phyloP scores from a whole-genome alignment of 1,140 invertebrate species.

The Drosophila ercepeae region DNA sequence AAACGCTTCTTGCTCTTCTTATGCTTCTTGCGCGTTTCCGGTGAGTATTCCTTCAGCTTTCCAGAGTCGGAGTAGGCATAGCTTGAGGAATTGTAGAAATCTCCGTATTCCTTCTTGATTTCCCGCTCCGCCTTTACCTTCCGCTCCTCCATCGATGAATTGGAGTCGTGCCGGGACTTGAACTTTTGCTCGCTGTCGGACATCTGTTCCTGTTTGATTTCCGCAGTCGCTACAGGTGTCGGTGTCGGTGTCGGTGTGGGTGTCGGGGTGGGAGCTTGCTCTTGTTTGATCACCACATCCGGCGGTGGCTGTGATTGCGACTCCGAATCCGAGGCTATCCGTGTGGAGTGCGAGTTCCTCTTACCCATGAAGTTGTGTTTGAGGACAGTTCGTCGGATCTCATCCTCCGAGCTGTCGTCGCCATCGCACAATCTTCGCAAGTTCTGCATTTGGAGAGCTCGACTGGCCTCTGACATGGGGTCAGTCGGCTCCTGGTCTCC shows the following conservation, averaged over 20 bases:
- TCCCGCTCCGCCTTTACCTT: conserved; percentile 69
- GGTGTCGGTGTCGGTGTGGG: neutral
- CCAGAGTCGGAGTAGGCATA: conserved; percentile 24
- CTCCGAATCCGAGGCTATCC: conserved; percentile 86
- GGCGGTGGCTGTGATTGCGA: conserved; percentile 66
- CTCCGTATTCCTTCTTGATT: conserved; percentile 74
- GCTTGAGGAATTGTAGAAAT: conserved; percentile 48
- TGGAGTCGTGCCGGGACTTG: conserved; percentile 59
- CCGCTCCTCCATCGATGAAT: conserved; percentile 62
- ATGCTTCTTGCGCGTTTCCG: conserved; percentile 89
- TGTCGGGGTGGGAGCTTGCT: conserved; percentile 12
- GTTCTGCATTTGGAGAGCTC: conserved; percentile 66
- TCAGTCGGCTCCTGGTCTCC: conserved; percentile 21
- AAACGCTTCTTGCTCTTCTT: conserved; percentile 93
- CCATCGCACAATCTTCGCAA: conserved; percentile 73
- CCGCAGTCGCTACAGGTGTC: conserved; percentile 10
- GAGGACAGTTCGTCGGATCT: conserved; percentile 61
- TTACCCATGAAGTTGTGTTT: conserved; percentile 81
- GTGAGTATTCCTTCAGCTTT: conserved; percentile 68
- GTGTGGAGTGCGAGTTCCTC: conserved; percentile 85
- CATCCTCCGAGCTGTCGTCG: conserved; percentile 82
- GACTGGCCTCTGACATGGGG: conserved; percentile 32
- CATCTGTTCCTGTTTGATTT: conserved; percentile 76
- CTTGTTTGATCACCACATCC: conserved; percentile 82
- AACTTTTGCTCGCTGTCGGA: conserved; percentile 63